Conservation (phyloP, 2,113 vertebrate genomes). For the Nothobranchius kuhntae region DNA sequence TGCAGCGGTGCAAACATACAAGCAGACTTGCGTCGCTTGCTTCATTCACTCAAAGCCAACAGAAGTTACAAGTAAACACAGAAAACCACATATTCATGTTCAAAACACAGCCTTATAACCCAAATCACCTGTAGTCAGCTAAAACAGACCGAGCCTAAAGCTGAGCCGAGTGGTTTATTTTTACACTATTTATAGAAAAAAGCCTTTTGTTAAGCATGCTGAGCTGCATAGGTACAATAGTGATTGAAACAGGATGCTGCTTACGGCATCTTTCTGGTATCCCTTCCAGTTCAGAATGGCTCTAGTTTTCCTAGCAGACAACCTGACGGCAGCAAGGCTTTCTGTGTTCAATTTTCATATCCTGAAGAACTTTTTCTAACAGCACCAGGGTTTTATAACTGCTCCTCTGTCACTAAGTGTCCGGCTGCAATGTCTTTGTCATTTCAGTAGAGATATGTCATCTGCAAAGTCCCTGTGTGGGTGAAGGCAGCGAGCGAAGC, state of each 20-base stretch:
- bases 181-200: constrained; percentile 38
- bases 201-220: constrained; percentile 7
- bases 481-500: constrained; percentile 90
- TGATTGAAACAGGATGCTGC: constrained; percentile 32
- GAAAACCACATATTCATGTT: constrained; percentile 20
- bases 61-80: constrained; percentile 33
- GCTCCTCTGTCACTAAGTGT: no score
- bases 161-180: constrained; percentile 18
- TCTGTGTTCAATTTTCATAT: constrained; percentile 12
- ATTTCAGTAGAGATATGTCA: constrained; percentile 95
- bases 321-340: constrained; percentile 2
- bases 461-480: constrained; percentile 91
- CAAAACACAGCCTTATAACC: background rate
- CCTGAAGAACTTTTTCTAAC: constrained; percentile 30
- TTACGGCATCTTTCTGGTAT: constrained; percentile 4
- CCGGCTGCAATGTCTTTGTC: constrained; percentile 24
- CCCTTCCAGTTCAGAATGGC: constrained; percentile 30
- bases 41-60: constrained; percentile 49
- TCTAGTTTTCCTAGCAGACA: constrained; percentile 33
- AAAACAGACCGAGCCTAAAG: constrained; percentile 4
- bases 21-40: constrained; percentile 41
- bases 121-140: no score
- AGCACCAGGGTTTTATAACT: constrained; percentile 30
- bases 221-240: constrained; percentile 44
- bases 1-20: constrained; percentile 48